These are phyloP conservation scores for Dasyprocta punctata DNA, from an alignment of 2,113 vertebrate genomes.

Conservation along the genomic window DNA sequence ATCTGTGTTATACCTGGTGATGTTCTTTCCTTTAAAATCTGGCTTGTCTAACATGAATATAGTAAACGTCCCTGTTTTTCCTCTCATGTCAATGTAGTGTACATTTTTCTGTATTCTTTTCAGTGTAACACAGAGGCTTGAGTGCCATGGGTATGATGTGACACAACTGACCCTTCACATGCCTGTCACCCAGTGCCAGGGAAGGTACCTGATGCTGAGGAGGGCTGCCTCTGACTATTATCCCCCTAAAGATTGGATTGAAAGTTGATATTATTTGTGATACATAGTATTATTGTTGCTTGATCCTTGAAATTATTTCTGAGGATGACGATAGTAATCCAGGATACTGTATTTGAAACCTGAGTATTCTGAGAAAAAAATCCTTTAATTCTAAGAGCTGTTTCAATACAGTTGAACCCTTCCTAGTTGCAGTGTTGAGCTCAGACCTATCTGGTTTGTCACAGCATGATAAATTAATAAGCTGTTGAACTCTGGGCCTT, in stretches of 20 bases:
- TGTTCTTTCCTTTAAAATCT: neutral
- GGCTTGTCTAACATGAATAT: neutral
- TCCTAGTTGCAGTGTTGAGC: neutral
- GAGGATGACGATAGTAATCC: conserved; percentile 61
- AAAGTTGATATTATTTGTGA: conserved; percentile 56
- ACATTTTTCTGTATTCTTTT: neutral
- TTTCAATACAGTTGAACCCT: neutral
- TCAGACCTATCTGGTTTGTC: conserved; percentile 39
- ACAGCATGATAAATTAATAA: conserved; percentile 63
- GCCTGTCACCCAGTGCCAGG: conserved; percentile 4
- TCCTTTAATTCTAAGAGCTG: neutral
- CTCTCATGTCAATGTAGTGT: neutral
- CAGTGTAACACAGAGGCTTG: neutral
- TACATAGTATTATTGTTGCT: conserved; percentile 63
- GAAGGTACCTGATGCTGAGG: conserved; percentile 36
- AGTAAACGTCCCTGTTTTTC: neutral
- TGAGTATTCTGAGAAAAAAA: conserved; percentile 77
- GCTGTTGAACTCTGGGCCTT: conserved; percentile 75
- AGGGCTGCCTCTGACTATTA: conserved; percentile 23
- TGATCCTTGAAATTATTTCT: conserved; percentile 63
- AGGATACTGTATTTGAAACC: conserved; percentile 64
- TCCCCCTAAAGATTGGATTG: conserved; percentile 74
- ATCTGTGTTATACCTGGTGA: neutral
- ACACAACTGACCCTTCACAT: neutral
- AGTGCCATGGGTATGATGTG: neutral